phyloP scores from a whole-genome alignment of 2,888 invertebrate species.

The Imbricaverruca yamaguchii region DNA sequence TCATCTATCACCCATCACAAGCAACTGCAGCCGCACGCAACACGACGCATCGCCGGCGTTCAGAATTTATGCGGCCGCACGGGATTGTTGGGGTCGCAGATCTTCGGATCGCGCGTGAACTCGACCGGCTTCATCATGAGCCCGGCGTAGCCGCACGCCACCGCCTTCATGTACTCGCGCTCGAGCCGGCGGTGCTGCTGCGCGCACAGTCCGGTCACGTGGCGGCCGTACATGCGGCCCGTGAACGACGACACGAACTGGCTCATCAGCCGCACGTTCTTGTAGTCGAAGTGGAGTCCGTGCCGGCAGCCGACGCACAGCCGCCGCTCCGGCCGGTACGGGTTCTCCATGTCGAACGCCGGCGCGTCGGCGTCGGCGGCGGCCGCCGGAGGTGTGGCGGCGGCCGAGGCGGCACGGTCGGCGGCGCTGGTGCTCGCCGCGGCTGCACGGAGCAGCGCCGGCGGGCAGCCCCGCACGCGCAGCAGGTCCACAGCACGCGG shows the following conservation, averaged over 20 bases:
- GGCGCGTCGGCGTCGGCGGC: background rate
- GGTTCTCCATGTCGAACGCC: slow-evolving; percentile 46
- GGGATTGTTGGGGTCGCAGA: slow-evolving; percentile 83
- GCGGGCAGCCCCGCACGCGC: background rate
- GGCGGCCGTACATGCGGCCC: slow-evolving; percentile 80
- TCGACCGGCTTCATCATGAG: slow-evolving; percentile 67
- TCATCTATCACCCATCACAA: too few relatives aligned
- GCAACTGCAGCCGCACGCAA: too few relatives aligned
- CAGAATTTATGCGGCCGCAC: slow-evolving; percentile 41
- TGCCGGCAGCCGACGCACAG: slow-evolving; percentile 76
- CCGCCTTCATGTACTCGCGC: slow-evolving; percentile 1
- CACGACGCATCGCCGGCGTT: too few relatives aligned
- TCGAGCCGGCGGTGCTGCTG: slow-evolving; percentile 54
- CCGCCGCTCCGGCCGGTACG: slow-evolving; percentile 63
- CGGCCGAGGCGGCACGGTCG: background rate
- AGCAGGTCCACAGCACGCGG: background rate
- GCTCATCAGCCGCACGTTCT: slow-evolving; percentile 81
- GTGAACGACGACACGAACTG: slow-evolving; percentile 96
- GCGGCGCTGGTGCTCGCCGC: background rate
- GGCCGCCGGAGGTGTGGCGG: background rate
- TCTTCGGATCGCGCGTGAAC: slow-evolving; percentile 76
- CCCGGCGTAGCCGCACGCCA: slow-evolving; percentile 58
- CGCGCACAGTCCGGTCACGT: slow-evolving; percentile 88
- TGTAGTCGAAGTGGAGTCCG: slow-evolving; percentile 75
- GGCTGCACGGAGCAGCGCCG: background rate